Evolutionary conservation across 2,797 vertebrate species (phyloP).

Genomic region (Silurus lanzhouensis): DNA sequence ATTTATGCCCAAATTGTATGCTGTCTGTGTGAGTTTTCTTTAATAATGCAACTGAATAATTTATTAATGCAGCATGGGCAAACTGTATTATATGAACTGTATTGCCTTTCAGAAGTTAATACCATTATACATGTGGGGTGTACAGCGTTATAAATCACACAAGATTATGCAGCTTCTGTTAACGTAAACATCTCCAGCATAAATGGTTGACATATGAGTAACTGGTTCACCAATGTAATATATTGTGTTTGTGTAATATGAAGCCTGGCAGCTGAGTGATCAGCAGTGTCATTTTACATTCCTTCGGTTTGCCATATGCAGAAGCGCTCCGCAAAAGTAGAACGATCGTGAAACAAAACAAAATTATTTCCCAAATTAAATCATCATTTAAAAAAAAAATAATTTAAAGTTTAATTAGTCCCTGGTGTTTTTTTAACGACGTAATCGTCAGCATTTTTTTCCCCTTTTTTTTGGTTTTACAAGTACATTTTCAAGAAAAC

Average conservation of each 20-base stretch:
- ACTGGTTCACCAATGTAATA: slow-evolving; percentile 4
- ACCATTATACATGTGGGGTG: background rate
- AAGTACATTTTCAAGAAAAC: background rate
- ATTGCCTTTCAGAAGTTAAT: background rate
- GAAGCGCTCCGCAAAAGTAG: background rate
- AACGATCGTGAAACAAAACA: background rate
- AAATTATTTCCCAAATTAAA: background rate
- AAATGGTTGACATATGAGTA: background rate
- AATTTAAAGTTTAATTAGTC: background rate
- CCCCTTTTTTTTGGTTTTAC: too few relatives aligned
- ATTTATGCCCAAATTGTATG: background rate
- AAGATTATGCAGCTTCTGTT: background rate
- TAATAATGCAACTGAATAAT: background rate
- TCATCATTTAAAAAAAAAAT: background rate
- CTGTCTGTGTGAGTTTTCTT: background rate
- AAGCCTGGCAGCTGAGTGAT: slow-evolving; percentile 7
- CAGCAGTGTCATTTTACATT: slow-evolving; percentile 21
- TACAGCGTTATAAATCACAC: background rate
- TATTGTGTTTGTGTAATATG: slow-evolving; percentile 15
- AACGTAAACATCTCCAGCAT: background rate
- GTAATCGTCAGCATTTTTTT: background rate
- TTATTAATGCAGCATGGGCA: background rate
- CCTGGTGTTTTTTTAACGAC: background rate
- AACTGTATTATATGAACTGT: background rate
- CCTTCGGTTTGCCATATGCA: background rate